A percentile compares a stretch with the other conserved stretches of the same genome.
Conservation (phyloP, 2,113 vertebrate species). For the Megaceryle torquata region DNA sequence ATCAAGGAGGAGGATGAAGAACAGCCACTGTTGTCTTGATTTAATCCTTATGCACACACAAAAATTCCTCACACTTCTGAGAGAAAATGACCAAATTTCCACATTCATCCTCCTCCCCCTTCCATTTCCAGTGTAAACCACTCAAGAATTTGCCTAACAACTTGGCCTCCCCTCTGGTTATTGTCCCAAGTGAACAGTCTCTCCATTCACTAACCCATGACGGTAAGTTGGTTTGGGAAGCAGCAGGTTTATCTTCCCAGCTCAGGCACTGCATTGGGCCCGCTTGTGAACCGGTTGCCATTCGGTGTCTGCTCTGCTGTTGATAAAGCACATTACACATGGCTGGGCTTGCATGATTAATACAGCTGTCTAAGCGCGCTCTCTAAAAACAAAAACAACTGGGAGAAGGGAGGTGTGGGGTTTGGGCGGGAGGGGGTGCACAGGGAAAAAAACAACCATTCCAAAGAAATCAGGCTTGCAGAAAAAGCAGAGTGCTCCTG, state of each 20-base stretch:
- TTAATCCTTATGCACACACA: not conserved
- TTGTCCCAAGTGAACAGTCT: constrained; percentile 74
- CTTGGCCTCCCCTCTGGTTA: constrained; percentile 71
- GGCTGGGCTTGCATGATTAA: constrained; percentile 78
- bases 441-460: not conserved
- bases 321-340: constrained; percentile 80
- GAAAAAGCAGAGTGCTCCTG: constrained; percentile 7
- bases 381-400: constrained; percentile 68
- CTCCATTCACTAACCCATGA: constrained; percentile 74
- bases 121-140: constrained; percentile 31
- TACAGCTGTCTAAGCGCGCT: constrained; percentile 69
- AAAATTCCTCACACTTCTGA: not conserved
- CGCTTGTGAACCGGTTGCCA: constrained; percentile 61
- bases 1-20: not conserved
- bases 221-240: constrained; percentile 62
- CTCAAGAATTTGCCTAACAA: constrained; percentile 54
- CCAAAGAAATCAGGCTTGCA: constrained; percentile 38
- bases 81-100: not conserved
- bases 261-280: constrained; percentile 66
- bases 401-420: not conserved
- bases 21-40: not conserved
- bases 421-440: not conserved
- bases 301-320: constrained; percentile 71
- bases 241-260: constrained; percentile 71
- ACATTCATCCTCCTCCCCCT: not conserved